A percentile compares a stretch with the other conserved stretches of the same genome.
phyloP scores from a whole-genome alignment of 2,113 vertebrate genomes.

The Kryptolebias marmoratus region DNA sequence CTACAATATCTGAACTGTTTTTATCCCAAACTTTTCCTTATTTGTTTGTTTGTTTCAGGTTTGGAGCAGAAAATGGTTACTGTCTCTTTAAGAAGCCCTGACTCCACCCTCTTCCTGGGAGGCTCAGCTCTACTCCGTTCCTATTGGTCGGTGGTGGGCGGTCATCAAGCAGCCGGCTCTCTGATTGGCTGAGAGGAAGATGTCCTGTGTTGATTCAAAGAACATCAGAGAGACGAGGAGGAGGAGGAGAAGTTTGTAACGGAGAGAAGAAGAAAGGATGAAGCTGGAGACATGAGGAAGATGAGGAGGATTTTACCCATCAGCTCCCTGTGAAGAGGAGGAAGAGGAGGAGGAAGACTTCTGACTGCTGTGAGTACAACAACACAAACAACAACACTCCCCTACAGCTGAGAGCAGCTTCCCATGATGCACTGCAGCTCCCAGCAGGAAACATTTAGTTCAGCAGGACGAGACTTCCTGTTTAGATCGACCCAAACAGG shows the following conservation, averaged over 20 bases:
- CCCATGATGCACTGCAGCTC: no score
- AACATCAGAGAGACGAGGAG: slow-evolving; percentile 21
- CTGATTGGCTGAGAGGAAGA: slow-evolving; percentile 78
- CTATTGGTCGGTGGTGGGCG: slow-evolving; percentile 33
- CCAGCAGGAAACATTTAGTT: no score
- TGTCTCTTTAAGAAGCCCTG: slow-evolving; percentile 72
- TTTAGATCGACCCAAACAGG: no score
- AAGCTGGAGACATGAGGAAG: background rate
- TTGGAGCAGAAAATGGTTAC: slow-evolving; percentile 1
- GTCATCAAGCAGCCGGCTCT: slow-evolving; percentile 32
- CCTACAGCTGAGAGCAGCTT: no score
- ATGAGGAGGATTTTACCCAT: background rate
- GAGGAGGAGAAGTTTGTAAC: slow-evolving; percentile 32
- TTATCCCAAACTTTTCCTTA: no score
- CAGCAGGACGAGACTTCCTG: no score
- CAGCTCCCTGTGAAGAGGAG: background rate
- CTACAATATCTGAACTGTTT: no score
- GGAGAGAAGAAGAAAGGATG: slow-evolving; percentile 1
- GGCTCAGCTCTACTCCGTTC: background rate
- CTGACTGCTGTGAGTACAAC: slow-evolving; percentile 4
- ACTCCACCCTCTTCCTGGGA: background rate
- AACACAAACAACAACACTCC: background rate
- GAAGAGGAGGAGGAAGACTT: background rate
- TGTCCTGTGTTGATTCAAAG: slow-evolving; percentile 91
- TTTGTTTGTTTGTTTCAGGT: no score